Conservation (phyloP, 2,113 vertebrate species). For the Cheilinus undulatus region DNA sequence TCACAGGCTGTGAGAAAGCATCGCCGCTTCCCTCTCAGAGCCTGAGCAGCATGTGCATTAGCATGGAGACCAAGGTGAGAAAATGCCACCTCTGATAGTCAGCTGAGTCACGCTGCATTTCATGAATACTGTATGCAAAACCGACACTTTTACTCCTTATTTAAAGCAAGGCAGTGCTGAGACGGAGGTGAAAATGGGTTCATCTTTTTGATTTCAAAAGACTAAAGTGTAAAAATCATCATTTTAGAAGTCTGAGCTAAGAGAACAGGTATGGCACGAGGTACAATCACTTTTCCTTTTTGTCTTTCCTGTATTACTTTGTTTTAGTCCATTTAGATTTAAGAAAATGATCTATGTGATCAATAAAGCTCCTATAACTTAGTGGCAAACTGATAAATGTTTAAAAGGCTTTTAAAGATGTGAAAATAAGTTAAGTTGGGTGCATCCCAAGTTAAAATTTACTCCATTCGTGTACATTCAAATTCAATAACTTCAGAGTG, state of each 20-base stretch:
- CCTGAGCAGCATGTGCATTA: conserved; percentile 49
- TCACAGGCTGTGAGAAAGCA: conserved; percentile 39
- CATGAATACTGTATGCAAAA: conserved; percentile 46
- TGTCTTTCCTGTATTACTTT: too few species aligned
- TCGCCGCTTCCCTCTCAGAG: conserved; percentile 12
- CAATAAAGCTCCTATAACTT: too few species aligned
- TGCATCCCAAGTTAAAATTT: too few species aligned
- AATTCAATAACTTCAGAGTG: too few species aligned
- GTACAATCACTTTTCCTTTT: not conserved
- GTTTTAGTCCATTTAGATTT: too few species aligned
- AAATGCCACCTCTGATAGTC: conserved; percentile 51
- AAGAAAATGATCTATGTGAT: too few species aligned
- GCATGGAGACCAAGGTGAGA: conserved; percentile 57
- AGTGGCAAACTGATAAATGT: too few species aligned
- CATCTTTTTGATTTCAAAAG: not conserved
- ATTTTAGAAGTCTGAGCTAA: conserved; percentile 28
- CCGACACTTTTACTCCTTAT: conserved; percentile 15
- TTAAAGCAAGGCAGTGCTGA: not conserved
- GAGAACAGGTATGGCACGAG: not conserved
- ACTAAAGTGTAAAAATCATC: conserved; percentile 45
- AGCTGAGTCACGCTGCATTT: conserved; percentile 2
- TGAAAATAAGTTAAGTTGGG: too few species aligned
- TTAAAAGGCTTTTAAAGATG: too few species aligned
- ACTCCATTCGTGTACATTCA: too few species aligned
- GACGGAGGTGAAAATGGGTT: conserved; percentile 43